Evolutionary conservation across 2,113 vertebrate species (phyloP).

Genomic region (Chaetura pelagica): DNA sequence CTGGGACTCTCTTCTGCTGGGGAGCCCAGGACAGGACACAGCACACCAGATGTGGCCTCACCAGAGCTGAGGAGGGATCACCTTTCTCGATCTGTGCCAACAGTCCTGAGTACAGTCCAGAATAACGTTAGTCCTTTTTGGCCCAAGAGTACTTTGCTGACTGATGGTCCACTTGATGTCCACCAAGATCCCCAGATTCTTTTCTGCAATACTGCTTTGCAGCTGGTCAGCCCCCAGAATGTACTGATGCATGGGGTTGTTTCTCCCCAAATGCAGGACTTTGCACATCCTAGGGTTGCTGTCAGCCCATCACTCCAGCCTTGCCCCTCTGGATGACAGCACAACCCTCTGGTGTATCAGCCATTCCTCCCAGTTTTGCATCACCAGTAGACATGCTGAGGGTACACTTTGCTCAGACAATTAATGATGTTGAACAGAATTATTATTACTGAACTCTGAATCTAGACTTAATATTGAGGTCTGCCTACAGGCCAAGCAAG

Average conservation of each 20-base stretch:
- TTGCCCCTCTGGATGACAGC: too few species aligned
- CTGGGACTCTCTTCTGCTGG: too few species aligned
- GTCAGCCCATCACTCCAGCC: too few species aligned
- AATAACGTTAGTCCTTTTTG: neutral
- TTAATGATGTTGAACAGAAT: neutral
- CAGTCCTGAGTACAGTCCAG: neutral
- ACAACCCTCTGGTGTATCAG: too few species aligned
- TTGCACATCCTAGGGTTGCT: too few species aligned
- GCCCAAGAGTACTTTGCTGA: neutral
- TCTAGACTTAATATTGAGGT: neutral
- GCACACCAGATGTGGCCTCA: neutral
- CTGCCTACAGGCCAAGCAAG: neutral
- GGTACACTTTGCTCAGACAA: neutral
- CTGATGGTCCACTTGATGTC: neutral
- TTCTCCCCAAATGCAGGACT: too few species aligned
- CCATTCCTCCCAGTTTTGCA: too few species aligned
- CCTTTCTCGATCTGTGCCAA: neutral
- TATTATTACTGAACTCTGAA: neutral
- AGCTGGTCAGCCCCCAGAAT: too few species aligned
- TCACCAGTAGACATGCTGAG: neutral
- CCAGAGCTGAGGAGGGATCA: neutral
- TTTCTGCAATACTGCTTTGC: too few species aligned
- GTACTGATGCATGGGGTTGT: too few species aligned
- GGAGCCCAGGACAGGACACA: too few species aligned
- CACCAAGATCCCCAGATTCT: too few species aligned